Base-by-base conservation (phyloP, 2,113 vertebrate species). In the Oryzias melastigma region DNA sequence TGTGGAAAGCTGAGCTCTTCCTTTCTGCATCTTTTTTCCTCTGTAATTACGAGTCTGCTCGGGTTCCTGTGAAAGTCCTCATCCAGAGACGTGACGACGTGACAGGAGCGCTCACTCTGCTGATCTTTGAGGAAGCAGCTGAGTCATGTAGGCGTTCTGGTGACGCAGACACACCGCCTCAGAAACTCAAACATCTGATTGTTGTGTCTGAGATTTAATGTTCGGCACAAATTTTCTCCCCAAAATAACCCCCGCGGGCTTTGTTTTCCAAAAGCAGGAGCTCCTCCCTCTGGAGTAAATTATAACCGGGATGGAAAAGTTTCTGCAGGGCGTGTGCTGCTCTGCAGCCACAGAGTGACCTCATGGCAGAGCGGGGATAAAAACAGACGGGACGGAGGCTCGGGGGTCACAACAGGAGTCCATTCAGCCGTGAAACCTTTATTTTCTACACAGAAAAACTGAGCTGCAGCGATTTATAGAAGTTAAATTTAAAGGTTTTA, bases 281-380 rank as follows among this genome's bases (percentile, higher is more conserved):
- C 77, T 48, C 71, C 66, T 73, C 58, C 64, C 65, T 46, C 61
- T 48, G 15, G 56, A 63, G 62, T 54, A 14, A 75, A 72, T 80
- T 74, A 65, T 58, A 57, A 8, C 41, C 44, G 69, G 78, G 60
- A 81, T 61, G 81, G 74, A 79, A 54, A 54, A 73, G 62, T 52
- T 55, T 27, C 43, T 15, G 0, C 14, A 85, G 79, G 77, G 82
- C 15, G 81, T 87, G 62, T 82, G 65, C 76, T 61, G 16, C 2
- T 62, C 45, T 51, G 43, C 69, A 57, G 73, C 87, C 86, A 56
- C 83, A 77, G 60, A 60, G 44, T 74, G 83, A 83, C 55, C 70
- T 85, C 71, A 68, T 80, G 73, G 58, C 78, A 51, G 61, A 62
- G 77, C 52, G 62, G 62, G 61, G 52, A 66, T n/a, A 51, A 35